Evolutionary conservation across 2,113 vertebrate species (phyloP).

Genomic region (Lepus europaeus): DNA sequence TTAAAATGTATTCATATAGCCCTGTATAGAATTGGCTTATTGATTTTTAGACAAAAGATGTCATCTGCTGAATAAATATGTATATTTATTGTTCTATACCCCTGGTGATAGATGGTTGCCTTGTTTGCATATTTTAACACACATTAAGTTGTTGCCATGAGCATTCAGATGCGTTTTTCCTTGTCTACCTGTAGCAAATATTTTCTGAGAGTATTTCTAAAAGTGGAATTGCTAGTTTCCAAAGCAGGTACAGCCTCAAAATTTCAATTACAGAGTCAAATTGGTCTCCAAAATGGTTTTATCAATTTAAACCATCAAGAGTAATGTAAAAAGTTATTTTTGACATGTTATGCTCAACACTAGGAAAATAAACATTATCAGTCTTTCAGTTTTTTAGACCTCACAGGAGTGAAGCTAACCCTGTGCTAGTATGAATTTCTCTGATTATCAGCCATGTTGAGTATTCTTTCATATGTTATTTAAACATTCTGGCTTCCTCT

Average conservation of each 20-base stretch:
- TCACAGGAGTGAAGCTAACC: not conserved
- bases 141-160: not conserved
- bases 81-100: not conserved
- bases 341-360: not conserved
- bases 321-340: not conserved
- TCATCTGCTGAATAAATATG: constrained; percentile 7
- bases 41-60: not conserved
- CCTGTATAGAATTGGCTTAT: not conserved
- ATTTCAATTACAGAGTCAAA: not conserved
- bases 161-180: not conserved
- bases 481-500: not conserved
- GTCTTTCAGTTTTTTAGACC: not conserved
- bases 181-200: not conserved
- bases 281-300: not conserved
- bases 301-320: not conserved
- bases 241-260: not conserved
- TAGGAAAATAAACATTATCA: not conserved
- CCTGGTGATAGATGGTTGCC: not conserved
- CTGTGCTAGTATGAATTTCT: constrained; percentile 18
- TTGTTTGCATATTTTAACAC: not conserved
- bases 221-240: not conserved
- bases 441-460: not conserved
- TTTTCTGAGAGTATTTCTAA: not conserved
- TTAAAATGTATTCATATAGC: not conserved
- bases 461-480: not conserved